Base-by-base conservation (phyloP, 1,140 invertebrate species). In the Ooceraea biroi region DNA sequence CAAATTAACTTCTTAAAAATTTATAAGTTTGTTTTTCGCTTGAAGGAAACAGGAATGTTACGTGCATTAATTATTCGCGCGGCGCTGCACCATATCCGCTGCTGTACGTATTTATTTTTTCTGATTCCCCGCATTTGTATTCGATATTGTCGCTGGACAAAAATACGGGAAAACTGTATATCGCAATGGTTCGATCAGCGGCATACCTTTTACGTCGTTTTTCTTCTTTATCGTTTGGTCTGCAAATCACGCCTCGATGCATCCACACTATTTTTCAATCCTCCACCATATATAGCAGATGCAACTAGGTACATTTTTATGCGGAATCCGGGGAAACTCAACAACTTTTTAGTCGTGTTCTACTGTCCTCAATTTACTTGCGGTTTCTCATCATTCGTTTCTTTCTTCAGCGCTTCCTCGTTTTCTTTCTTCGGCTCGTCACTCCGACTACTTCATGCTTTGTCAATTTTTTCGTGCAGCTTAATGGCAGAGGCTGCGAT, bases 311-410 rank as follows among this genome's bases (percentile, higher is more conserved):
- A 71, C 85, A 76, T 85, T 82, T 88, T 82, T 84, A 80, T 74
- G 46, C 82, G 48, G 36, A 82, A 71, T 57, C 11, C 69, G 76
- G 46, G n/a, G 66, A 66, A 85, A 60, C 86, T 78, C 25, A 73
- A 76, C 85, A 82, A 76, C 66, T 87, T 88, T 88, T 87, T 87
- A 82, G 44, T n/a, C 58, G 44, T 22, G 41, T 25, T 25, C 50
- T 19, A 41, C 25, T 50, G 27, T 27, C 2, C 27, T 58, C 19
- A 66, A 82, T 85, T 60, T 46, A 63, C 30, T 77, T 76, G 22
- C 12, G 30, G 36, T 50, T 27, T 61, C 41, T 50, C 41, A 19
- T 22, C n/a, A 3, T 55, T 17, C 7, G 8, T 19, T 4, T n/a
- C 2, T 44, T 12, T 14, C 25, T 36, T 8, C 61, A n/a, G 22